Evolutionary conservation across 2,113 vertebrate species (phyloP).

Genomic region (Tinamus guttatus): DNA sequence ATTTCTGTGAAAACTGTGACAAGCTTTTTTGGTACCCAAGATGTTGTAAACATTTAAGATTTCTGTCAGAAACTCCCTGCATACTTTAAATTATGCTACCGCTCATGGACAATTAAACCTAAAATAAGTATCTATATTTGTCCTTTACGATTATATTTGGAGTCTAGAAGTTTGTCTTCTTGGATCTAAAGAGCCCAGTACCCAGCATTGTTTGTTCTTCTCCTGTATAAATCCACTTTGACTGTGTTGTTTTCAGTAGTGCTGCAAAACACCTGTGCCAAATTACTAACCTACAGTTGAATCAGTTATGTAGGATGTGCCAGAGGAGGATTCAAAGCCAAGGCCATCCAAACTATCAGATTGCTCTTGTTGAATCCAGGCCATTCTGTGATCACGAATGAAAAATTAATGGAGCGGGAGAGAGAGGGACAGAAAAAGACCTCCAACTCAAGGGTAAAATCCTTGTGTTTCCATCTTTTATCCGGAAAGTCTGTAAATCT

Average conservation of each 20-base stretch:
- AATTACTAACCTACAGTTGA: background rate
- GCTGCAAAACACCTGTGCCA: background rate
- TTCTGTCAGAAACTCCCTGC: background rate
- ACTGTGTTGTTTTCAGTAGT: background rate
- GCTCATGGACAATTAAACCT: background rate
- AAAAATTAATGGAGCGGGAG: background rate
- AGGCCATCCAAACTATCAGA: rapidly evolving
- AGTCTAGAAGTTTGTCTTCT: background rate
- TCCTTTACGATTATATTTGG: background rate
- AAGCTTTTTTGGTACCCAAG: background rate
- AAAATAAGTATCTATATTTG: background rate
- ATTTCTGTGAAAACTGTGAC: background rate
- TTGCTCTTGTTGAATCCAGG: background rate
- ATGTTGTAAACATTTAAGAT: background rate
- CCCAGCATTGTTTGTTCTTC: background rate
- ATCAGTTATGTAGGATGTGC: background rate
- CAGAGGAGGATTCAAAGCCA: background rate
- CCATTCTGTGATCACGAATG: background rate
- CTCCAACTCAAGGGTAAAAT: background rate
- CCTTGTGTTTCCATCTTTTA: background rate
- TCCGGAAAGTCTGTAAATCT: background rate
- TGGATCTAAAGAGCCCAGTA: background rate
- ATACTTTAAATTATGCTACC: background rate
- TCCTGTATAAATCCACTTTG: background rate
- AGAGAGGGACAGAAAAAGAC: background rate